Evolutionary conservation across 2,113 vertebrate species (phyloP).

Genomic region (Choloepus hoffmanni): DNA sequence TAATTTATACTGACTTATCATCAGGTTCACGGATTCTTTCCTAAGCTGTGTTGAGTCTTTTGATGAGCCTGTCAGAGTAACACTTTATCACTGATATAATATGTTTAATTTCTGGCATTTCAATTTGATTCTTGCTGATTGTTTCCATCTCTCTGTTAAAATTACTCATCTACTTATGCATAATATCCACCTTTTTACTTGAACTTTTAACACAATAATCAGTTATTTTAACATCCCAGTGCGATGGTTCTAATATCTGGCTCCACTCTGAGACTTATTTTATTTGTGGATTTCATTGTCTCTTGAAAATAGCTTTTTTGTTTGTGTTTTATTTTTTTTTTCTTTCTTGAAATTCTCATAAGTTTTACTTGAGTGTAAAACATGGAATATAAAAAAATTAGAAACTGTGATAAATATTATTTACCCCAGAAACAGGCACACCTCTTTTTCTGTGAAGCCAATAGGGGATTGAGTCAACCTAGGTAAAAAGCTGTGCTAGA

Average conservation of each 20-base stretch:
- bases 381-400: neutral
- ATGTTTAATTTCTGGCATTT: neutral
- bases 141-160: neutral
- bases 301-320: neutral
- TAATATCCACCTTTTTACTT: neutral
- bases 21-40: neutral
- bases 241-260: neutral
- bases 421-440: neutral
- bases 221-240: neutral
- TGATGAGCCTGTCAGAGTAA: neutral
- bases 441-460: neutral
- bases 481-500: neutral
- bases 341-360: neutral
- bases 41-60: neutral
- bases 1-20: neutral
- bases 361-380: constrained; percentile 16
- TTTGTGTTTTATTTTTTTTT: neutral
- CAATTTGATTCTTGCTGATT: neutral
- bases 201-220: neutral
- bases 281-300: neutral
- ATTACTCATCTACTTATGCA: neutral
- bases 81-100: neutral
- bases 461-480: neutral
- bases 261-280: neutral
- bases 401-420: neutral